Evolutionary conservation across 2,797 vertebrate genomes (phyloP), one percentile per base, ranked within the genome.

Genomic region (Pseudochirops corinnae): DNA sequence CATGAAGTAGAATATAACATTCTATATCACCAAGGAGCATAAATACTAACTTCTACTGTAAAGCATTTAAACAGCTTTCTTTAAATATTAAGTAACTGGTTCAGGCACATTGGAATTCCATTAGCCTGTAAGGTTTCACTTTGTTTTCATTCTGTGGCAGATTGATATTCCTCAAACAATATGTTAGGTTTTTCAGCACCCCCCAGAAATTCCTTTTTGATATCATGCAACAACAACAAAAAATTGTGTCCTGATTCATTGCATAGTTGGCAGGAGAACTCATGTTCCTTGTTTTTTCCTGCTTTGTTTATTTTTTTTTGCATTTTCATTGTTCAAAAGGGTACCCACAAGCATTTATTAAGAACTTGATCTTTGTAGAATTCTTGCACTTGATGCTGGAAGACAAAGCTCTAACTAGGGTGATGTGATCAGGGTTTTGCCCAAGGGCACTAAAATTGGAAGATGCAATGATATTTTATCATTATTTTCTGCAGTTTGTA

Each of bases 1-100:
- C 93, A 98, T n/a, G 7, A n/a, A 46, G 52, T 96, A 93, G 97
- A 98, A 55, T 12, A 53, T 57, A 97, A 90, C 6, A 93, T 60
- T 46, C 33, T 93, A 24, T 14, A 92, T 46, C 29, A 95, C 96
- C 92, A 93, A 92, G 60, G 87, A 93, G 56, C 46, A 91, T 93
- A 92, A 95, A 95, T 87, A 90, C 18, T 0, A 12, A 31, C 91
- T 93, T 95, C 21, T 18, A 0, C 0, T 13, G 0, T 62, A 39
- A 97, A 95, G 46, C 56, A 28, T 96, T 95, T 95, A 93, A 95
- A 94, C 58, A 58, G 0, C 21, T 12, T 39, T 58, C 3, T 95
- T 94, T 92, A 90, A 87, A 93, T 67, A 94, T 50, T 56, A 33
- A 67, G 5, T 90, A 93, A 92, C 46, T 94, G 0, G 21, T 96